Evolutionary conservation across 2,888 invertebrate species (phyloP), one percentile per base, ranked within the genome.

Genomic region (Cotesia congregata): DNA sequence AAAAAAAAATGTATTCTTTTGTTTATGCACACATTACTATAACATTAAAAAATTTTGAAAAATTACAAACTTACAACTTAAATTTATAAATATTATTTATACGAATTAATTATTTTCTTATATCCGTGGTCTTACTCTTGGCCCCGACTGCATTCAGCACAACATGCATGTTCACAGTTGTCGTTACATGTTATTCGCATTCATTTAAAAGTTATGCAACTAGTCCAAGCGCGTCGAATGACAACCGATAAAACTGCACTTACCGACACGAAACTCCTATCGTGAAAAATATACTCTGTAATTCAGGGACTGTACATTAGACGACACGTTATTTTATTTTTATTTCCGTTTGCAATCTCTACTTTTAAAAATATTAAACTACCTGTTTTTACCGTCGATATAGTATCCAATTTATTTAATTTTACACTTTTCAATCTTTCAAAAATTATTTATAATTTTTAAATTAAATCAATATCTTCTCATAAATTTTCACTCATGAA

Each of bases 201-300:
- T 39, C 40, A 41, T 39, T 38, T 64, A 50, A 9, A 30, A 7
- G 15, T 76, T 76, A 74, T 73, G 69, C 50, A 72, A 73, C 62
- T 39, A 15, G 68, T 70, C 38, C 62, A 62, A 61, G 39, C 61
- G 71, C 41, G 71, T 62, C 61, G 38, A 67, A 76, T 76, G 65
- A 73, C 64, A 59, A 73, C 59, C 73, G 73, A 77, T 77, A 77
- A 77, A 73, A 73, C 68, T 77, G 69, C 65, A 77, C 61, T 77
- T 77, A 70, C 39, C 20, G 65, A 77, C 77, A 77, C 73, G 77
- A 77, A 76, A 39, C 72, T 60, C 76, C 20, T 68, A 60, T 61
- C 67, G 15, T 61, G 67, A 20, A 17, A 41, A 64, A 17, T 5
- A 38, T 61, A 15, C 17, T 64, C n/a, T 40, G 20, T 39, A 62